Base-by-base conservation (phyloP, 2,797 vertebrate species). In the Octomys mimax region DNA sequence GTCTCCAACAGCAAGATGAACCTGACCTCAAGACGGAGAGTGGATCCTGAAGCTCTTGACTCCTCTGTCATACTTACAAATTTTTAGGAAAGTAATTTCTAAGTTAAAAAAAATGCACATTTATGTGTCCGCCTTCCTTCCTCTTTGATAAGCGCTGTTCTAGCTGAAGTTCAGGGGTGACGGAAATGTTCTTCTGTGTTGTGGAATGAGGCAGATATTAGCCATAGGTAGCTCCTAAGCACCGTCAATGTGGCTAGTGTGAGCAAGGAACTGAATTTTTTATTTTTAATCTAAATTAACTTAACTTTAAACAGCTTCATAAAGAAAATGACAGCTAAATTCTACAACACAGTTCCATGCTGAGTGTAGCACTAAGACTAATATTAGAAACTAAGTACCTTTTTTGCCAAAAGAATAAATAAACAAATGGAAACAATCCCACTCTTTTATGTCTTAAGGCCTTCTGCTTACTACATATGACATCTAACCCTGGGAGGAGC, bases 221-320 rank as follows among this genome's bases (percentile, higher is more conserved):
- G 36, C 3, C 80, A 42, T 14, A 59, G 46, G 59, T 62, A 42
- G 62, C 61, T 85, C 62, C 42, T 46, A 26, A 90, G 21, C 22
- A 62, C 7, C 89, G 31, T 11, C 87, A 59, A 70, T 83, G 57
- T 86, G 24, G 39, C 28, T 68, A 71, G 5, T 79, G 10, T 80
- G 68, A 75, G 16, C 68, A n/a, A 87, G 49, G 31, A 75, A 94
- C 22, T 54, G 39, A 84, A 78, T 49, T 93, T 87, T 87, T 62
- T n/a, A 79, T 83, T 78, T 87, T 81, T 81, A 28, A 52, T 77
- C 90, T 79, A 75, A 57, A 85, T 91, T 68, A 70, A 89, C 91
- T 82, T 86, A 33, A 91, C 87, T 75, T 84, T 75, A 62, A 88
- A 71, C 39, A 46, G 31, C 21, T 64, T 93, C 14, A 11, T 49